Evolutionary conservation across 2,888 invertebrate genomes (phyloP).

Genomic region (Pycnomerus fuliginosus): DNA sequence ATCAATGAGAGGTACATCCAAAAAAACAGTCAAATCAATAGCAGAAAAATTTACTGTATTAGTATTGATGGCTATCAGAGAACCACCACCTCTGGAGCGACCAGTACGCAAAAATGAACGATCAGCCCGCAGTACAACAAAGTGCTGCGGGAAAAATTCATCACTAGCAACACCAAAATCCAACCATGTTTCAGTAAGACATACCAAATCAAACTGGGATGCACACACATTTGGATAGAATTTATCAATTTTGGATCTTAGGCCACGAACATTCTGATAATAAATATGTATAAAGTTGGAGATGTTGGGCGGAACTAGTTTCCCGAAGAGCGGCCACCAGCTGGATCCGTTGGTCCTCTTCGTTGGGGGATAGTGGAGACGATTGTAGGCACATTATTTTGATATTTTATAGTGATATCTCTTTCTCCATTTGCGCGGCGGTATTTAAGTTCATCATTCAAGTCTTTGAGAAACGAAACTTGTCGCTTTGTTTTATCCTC

Average conservation of each 20-base stretch:
- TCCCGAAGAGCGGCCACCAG: not conserved
- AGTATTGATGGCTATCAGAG: slow-evolving; percentile 1
- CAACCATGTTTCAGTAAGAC: slow-evolving; percentile 1
- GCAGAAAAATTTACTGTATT: not conserved
- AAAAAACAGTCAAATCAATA: not conserved
- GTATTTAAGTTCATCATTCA: not conserved
- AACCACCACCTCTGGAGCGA: not conserved
- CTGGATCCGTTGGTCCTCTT: not conserved
- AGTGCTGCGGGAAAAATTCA: not conserved
- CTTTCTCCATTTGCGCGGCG: not conserved
- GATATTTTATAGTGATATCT: too few relatives aligned
- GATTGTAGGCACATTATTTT: too few relatives aligned
- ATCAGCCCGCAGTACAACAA: slow-evolving; percentile 1
- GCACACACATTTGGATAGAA: not conserved
- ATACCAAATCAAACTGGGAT: not conserved
- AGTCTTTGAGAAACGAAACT: not conserved
- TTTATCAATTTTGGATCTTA: not conserved
- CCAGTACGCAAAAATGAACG: not conserved
- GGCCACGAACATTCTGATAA: not conserved
- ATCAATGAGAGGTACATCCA: not conserved
- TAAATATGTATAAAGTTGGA: not conserved
- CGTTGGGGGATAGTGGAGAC: not conserved
- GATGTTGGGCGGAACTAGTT: not conserved
- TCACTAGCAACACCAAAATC: not conserved
- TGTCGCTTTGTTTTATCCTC: slow-evolving; percentile 1